These are phyloP conservation scores for Gandaritis pyraliata DNA, from an alignment of 2,888 invertebrate genomes.

Conservation along the genomic window DNA sequence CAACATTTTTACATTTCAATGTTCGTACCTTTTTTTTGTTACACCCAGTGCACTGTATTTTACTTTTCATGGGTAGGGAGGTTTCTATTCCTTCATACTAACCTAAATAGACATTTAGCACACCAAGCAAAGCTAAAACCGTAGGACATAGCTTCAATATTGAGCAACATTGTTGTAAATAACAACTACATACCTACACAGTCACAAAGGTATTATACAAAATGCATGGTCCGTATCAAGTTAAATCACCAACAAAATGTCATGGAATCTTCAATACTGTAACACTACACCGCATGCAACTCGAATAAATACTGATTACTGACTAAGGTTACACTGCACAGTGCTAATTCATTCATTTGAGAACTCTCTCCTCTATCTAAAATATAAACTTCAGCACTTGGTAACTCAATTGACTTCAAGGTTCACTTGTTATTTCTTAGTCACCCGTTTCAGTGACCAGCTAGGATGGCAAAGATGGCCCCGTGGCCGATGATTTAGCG, in stretches of 20 bases:
- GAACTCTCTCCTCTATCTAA: constrained; percentile 37
- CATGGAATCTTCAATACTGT: constrained; percentile 37
- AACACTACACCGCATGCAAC: constrained; percentile 39
- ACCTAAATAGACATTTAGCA: constrained; percentile 22
- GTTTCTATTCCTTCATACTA: constrained; percentile 3
- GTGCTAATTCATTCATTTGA: constrained; percentile 36
- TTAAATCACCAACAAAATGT: constrained; percentile 35
- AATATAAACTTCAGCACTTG: constrained; percentile 51
- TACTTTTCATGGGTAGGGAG: constrained; percentile 16
- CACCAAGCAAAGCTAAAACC: constrained; percentile 19
- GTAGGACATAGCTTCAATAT: constrained; percentile 18
- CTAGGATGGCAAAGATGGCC: neutral
- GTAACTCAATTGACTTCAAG: constrained; percentile 57
- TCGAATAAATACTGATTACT: constrained; percentile 57
- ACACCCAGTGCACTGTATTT: constrained; percentile 12
- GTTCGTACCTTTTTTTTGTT: no score
- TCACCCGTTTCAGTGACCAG: constrained; percentile 1
- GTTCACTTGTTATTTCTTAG: constrained; percentile 3
- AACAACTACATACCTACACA: constrained; percentile 19
- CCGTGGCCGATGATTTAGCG: neutral
- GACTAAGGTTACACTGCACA: constrained; percentile 48
- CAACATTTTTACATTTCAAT: constrained; percentile 8
- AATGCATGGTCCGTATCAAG: constrained; percentile 32
- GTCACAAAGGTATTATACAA: constrained; percentile 23
- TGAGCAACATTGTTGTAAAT: constrained; percentile 30